A percentile compares a stretch with the other conserved stretches of the same genome.
Conservation (phyloP, 2,888 invertebrate genomes). For the Drosophila pseudotakahashii region DNA sequence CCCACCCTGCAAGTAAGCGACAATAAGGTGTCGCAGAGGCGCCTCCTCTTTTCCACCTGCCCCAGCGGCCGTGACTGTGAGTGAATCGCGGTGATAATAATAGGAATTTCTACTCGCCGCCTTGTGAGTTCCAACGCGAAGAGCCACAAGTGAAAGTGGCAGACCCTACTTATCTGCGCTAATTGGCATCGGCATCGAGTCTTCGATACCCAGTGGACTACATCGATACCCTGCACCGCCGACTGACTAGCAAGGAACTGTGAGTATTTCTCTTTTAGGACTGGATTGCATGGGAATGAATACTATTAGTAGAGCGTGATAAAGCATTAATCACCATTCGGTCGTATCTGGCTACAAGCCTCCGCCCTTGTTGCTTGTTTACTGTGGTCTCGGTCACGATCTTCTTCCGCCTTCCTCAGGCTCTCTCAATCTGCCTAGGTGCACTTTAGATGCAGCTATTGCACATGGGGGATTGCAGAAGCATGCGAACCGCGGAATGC, state of each 20-base stretch:
- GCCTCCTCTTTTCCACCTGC: constrained; percentile 57
- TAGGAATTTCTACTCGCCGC: constrained; percentile 56
- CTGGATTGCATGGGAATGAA: background rate
- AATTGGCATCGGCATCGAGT: constrained; percentile 19
- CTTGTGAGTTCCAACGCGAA: constrained; percentile 57
- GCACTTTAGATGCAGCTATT: background rate
- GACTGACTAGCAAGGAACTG: background rate
- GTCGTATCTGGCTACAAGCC: background rate
- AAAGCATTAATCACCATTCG: constrained; percentile 12
- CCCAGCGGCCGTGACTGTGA: constrained; percentile 9
- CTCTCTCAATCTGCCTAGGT: background rate
- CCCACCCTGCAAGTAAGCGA: constrained; percentile 15
- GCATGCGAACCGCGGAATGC: no score
- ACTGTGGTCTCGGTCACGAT: constrained; percentile 4
- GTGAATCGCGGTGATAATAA: constrained; percentile 52
- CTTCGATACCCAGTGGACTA: constrained; percentile 20
- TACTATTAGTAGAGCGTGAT: constrained; percentile 11
- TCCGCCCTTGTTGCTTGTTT: constrained; percentile 17
- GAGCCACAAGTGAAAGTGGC: constrained; percentile 37
- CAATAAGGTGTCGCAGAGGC: constrained; percentile 46
- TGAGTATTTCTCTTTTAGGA: background rate
- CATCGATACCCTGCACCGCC: background rate
- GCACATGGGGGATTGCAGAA: no score
- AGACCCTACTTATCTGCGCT: constrained; percentile 21
- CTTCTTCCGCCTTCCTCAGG: background rate